These are phyloP conservation scores for Neoscelio sp. DNA, from an alignment of 2,888 invertebrate genomes.

Conservation along the genomic window DNA sequence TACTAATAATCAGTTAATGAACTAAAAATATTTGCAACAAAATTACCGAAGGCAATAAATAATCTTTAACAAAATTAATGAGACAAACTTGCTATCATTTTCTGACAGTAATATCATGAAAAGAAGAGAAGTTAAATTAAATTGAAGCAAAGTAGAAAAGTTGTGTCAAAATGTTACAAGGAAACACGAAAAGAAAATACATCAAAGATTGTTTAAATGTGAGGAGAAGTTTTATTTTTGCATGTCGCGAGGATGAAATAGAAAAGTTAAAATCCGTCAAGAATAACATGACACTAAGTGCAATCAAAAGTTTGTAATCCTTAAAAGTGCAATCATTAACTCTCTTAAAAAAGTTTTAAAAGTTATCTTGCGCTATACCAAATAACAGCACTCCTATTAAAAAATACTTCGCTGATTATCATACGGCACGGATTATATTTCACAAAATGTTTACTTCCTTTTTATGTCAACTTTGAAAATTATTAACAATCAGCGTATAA, in stretches of 20 bases:
- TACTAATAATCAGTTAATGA: too few species aligned
- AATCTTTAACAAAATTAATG: background rate
- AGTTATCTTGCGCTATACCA: background rate
- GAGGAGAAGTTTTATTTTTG: conserved; percentile 12
- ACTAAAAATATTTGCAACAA: too few species aligned
- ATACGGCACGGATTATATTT: background rate
- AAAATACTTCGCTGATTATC: background rate
- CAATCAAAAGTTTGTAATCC: conserved; percentile 17
- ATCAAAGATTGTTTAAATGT: conserved; percentile 17
- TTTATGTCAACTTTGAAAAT: too few species aligned
- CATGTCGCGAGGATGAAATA: background rate
- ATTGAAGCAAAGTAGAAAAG: conserved; percentile 5
- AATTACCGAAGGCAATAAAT: too few species aligned
- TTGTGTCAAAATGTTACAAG: conserved; percentile 13
- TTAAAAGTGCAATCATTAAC: conserved; percentile 19
- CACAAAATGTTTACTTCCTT: background rate
- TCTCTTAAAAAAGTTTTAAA: background rate
- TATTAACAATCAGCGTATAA: background rate
- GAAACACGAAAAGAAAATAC: background rate
- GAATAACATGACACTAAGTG: conserved; percentile 21
- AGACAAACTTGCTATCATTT: conserved; percentile 6
- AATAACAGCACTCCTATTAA: background rate
- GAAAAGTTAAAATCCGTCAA: conserved; percentile 13
- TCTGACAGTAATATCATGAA: background rate
- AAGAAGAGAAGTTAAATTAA: conserved; percentile 21